Evolutionary conservation across 30 jellyfish, hydroid and myxozoan species (phyloP).

Genomic region (Pseudorhiza aurosa): DNA sequence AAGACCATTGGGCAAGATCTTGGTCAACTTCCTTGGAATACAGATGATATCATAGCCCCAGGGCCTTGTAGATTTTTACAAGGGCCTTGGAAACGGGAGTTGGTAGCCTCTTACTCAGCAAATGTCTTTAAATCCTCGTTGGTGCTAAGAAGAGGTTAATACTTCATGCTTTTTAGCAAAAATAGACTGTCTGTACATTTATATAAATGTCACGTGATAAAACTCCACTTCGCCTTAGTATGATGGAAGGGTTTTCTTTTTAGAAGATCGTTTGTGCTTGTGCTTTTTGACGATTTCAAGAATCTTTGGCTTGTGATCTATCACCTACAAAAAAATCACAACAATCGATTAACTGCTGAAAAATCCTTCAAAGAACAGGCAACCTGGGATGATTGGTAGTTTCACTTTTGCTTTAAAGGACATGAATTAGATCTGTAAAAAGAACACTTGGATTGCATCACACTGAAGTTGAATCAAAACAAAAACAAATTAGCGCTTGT

Average conservation of each 20-base stretch:
- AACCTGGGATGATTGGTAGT: too few relatives aligned
- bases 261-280: conserved; percentile 71
- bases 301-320: conserved; percentile 85
- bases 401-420: too few relatives aligned
- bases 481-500: too few relatives aligned
- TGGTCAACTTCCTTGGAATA: too few relatives aligned
- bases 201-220: conserved; percentile 16
- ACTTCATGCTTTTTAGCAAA: conserved; percentile 20
- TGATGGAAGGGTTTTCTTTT: conserved; percentile 73
- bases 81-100: too few relatives aligned
- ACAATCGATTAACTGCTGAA: background rate
- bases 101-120: too few relatives aligned
- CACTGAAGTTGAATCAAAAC: too few relatives aligned
- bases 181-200: conserved; percentile 44
- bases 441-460: too few relatives aligned
- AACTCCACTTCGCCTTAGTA: conserved; percentile 12
- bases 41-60: too few relatives aligned
- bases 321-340: conserved; percentile 42
- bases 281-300: conserved; percentile 78
- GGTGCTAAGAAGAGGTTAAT: conserved; percentile 39
- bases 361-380: background rate
- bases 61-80: too few relatives aligned
- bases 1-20: too few relatives aligned
- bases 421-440: too few relatives aligned
- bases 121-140: background rate